These are phyloP conservation scores for Acinonyx jubatus DNA, from an alignment of 2,113 vertebrate species.

Conservation along the genomic window DNA sequence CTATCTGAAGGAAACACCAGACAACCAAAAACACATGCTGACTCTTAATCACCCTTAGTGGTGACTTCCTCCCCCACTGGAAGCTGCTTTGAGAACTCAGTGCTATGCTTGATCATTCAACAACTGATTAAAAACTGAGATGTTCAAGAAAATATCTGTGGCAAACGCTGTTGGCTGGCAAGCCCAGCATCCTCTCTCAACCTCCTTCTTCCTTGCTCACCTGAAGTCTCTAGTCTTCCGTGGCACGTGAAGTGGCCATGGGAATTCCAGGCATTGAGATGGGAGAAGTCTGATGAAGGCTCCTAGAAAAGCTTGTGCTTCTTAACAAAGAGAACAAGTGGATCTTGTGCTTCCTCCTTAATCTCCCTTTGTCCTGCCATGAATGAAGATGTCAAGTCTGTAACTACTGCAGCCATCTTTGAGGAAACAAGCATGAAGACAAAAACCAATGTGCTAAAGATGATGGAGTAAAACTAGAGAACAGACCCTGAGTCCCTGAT, in stretches of 20 bases:
- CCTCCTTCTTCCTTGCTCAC: background rate
- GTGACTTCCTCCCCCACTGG: background rate
- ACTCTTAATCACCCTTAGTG: conserved; percentile 31
- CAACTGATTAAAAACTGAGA: background rate
- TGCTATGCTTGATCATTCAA: background rate
- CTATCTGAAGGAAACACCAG: background rate
- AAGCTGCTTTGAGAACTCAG: background rate
- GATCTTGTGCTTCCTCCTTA: background rate
- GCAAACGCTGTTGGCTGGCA: background rate
- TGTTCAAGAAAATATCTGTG: background rate
- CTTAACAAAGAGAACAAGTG: background rate
- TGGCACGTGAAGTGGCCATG: no score
- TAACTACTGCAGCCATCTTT: background rate
- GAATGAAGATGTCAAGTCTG: background rate
- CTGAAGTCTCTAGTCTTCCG: background rate
- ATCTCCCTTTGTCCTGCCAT: background rate
- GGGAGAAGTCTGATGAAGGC: background rate
- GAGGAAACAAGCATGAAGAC: background rate
- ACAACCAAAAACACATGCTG: background rate
- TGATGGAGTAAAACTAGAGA: background rate
- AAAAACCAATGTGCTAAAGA: background rate
- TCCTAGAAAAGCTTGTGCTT: background rate
- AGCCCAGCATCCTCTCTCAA: background rate
- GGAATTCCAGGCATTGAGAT: background rate
- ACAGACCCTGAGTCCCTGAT: background rate